Base-by-base conservation (phyloP, 2,797 vertebrate genomes). In the Antennarius maculatus region DNA sequence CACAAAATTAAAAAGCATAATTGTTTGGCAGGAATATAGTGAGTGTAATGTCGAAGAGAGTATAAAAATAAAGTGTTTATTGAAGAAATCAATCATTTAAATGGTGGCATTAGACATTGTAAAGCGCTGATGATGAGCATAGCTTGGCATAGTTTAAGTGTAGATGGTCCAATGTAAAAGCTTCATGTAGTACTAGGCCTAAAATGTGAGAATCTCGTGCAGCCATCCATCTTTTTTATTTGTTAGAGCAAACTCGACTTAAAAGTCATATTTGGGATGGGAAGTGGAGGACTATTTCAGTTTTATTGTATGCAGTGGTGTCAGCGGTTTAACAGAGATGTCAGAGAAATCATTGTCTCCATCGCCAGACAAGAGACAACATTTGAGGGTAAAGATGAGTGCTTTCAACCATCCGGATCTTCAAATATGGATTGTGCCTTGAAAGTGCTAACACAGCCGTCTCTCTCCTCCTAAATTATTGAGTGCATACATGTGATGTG, bases 391-490 rank as follows among this genome's bases (percentile, higher is more conserved):
- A 18, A 55, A 74, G 42, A 70, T 37, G 37, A 58, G 66, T 52
- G 29, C 16, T 15, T 60, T 39, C 23, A 15, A 27, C 54, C 17
- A 11, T 27, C 28, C 18, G 9, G 37, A 37, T 57, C 54, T 75
- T 72, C 34, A 84, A 71, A 77, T 70, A 83, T 80, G 58, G 53
- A 82, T 83, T 62, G 61, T 56, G 54, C 57, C 60, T 53, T 34
- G 60, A 83, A 88, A 79, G 68, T 76, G 72, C 61, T 17, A 55
- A 48, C 59, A n/a, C 69, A 76, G 75, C 73, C 66, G 61, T 78
- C 67, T 64, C 56, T 17, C 34, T 2, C 13, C 0, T 2, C 68
- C 37, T 89, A 60, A 88, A 89, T 89, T 83, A 88, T 89, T 89
- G 76, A 90, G 34, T 41, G 43, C 68, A 43, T 74, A 81, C 80